Conservation (phyloP, 2,888 invertebrate genomes). For the Muscina levida region DNA sequence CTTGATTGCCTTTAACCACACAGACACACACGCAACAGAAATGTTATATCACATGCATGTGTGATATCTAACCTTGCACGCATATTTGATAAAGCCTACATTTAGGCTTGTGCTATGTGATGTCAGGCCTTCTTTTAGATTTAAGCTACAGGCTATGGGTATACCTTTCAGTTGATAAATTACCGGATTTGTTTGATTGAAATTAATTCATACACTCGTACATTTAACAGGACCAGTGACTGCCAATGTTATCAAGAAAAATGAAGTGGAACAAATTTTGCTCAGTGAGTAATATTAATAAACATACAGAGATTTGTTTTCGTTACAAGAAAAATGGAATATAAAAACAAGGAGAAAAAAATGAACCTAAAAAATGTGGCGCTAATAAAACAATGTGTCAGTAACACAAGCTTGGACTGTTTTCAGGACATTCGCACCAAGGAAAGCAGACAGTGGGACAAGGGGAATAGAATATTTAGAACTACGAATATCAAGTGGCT, state of each 20-base stretch:
- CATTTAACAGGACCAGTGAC: neutral
- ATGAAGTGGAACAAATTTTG: conserved; percentile 19
- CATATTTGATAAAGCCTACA: conserved; percentile 5
- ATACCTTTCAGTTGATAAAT: conserved; percentile 59
- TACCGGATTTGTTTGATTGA: conserved; percentile 60
- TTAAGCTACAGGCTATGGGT: neutral
- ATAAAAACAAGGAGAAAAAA: conserved; percentile 3
- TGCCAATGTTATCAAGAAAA: conserved; percentile 9
- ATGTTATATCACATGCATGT: neutral
- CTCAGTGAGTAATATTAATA: conserved; percentile 28
- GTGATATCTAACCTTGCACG: neutral
- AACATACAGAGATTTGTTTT: conserved; percentile 23
- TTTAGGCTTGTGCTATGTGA: conserved; percentile 10
- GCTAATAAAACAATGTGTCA: conserved; percentile 33
- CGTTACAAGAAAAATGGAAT: neutral
- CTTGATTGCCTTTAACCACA: neutral
- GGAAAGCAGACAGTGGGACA: neutral
- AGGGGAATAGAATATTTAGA: no score
- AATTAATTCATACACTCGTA: conserved; percentile 55
- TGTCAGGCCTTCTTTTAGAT: neutral
- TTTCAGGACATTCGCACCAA: neutral
- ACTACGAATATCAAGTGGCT: no score
- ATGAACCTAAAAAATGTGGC: conserved; percentile 9
- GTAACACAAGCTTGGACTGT: conserved; percentile 4
- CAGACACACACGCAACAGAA: neutral